Evolutionary conservation across 2,113 vertebrate species (phyloP).

Genomic region (Typhlomys cinereus): DNA sequence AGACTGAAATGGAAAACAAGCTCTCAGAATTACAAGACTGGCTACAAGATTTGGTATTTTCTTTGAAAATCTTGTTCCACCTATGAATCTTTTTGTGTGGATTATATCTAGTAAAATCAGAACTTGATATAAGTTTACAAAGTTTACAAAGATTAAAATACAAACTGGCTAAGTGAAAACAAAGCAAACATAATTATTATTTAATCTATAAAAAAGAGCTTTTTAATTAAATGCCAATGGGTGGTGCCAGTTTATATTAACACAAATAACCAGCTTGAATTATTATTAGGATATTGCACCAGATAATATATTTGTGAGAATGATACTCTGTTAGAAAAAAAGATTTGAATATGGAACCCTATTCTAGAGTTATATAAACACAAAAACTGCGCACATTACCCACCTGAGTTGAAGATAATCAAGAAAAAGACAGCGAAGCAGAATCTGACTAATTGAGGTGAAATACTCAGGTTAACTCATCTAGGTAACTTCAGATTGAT

Average conservation of each 20-base stretch:
- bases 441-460: neutral
- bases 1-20: neutral
- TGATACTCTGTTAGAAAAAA: conserved; percentile 31
- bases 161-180: conserved; percentile 1
- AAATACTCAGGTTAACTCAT: neutral
- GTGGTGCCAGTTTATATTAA: neutral
- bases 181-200: neutral
- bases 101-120: neutral
- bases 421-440: conserved; percentile 30
- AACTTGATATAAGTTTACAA: no score
- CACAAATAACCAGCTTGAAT: conserved; percentile 16
- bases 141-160: no score
- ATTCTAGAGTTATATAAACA: neutral
- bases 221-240: conserved; percentile 21
- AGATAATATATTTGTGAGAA: conserved; percentile 3
- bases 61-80: neutral
- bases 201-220: conserved; percentile 23
- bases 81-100: conserved; percentile 3
- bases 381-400: neutral
- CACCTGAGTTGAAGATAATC: neutral
- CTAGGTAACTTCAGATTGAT: neutral
- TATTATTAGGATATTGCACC: neutral
- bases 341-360: neutral
- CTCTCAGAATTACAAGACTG: neutral
- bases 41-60: neutral